A percentile compares a stretch with the other conserved stretches of the same genome.
Conservation (phyloP, 2,888 invertebrate species). For the Lumbricus terrestris region DNA sequence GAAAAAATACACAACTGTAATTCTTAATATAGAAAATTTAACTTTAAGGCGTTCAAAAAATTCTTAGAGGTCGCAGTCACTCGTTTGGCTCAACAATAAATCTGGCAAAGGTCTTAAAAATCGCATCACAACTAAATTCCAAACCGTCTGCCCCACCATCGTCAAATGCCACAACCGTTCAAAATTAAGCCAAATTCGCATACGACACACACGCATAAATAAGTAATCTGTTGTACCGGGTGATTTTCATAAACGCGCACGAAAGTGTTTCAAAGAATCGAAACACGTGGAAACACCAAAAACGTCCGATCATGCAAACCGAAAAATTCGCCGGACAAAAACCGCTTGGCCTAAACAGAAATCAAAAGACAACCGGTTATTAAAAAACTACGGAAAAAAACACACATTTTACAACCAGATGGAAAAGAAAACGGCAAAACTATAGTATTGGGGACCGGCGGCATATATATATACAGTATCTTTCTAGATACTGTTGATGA, state of each 20-base stretch:
- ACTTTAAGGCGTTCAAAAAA: too few species aligned
- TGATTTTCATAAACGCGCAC: not conserved
- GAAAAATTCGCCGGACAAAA: not conserved
- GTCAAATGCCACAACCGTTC: not conserved
- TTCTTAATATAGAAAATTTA: too few species aligned
- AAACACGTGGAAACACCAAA: not conserved
- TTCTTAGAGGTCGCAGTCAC: too few species aligned
- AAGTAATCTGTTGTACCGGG: constrained; percentile 3
- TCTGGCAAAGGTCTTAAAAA: too few species aligned
- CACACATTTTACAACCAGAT: too few species aligned
- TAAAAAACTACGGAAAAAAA: not conserved
- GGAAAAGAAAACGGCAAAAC: too few species aligned
- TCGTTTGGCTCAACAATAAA: too few species aligned
- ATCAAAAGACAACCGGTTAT: not conserved
- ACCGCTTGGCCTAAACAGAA: not conserved
- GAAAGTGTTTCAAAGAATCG: not conserved
- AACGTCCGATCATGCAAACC: not conserved
- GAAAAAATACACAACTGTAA: too few species aligned
- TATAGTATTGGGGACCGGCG: too few species aligned
- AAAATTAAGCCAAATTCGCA: not conserved
- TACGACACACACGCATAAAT: not conserved
- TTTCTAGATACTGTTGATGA: too few species aligned
- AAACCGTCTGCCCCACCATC: not conserved
- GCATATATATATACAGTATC: too few species aligned
- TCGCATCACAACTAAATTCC: too few species aligned